These are phyloP conservation scores for Rhinoderma darwinii DNA, from an alignment of 2,113 vertebrate genomes.

Conservation along the genomic window DNA sequence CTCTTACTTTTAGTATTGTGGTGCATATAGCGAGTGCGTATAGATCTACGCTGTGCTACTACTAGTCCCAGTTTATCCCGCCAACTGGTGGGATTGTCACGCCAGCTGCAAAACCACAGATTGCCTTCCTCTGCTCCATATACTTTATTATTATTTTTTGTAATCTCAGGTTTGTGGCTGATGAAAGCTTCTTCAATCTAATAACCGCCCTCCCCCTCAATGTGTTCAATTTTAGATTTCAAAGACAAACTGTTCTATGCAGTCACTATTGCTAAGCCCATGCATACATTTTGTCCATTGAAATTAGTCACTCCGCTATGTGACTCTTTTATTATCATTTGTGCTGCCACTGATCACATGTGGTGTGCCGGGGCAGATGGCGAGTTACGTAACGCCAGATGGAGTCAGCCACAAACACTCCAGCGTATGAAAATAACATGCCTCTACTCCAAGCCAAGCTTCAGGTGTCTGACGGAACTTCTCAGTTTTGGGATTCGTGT, in stretches of 20 bases:
- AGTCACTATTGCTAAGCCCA: slow-evolving; percentile 10
- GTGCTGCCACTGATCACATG: slow-evolving; percentile 37
- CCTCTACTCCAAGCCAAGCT: slow-evolving; percentile 6
- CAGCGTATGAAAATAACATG: slow-evolving; percentile 43
- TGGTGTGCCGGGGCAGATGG: slow-evolving; percentile 53
- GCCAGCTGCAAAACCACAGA: background rate
- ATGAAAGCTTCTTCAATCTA: slow-evolving; percentile 24
- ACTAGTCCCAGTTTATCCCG: background rate
- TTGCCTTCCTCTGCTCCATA: slow-evolving; percentile 16
- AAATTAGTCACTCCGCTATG: slow-evolving; percentile 34
- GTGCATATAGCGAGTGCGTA: background rate
- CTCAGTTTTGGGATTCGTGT: background rate
- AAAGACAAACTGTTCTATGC: slow-evolving; percentile 53
- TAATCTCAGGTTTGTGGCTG: slow-evolving; percentile 3
- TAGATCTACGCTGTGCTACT: background rate
- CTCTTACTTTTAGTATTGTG: background rate
- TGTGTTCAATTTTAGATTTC: slow-evolving; percentile 48
- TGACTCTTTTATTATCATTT: slow-evolving; percentile 45
- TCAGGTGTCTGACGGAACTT: slow-evolving; percentile 38
- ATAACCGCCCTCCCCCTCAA: slow-evolving; percentile 36
- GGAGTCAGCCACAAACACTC: slow-evolving; percentile 38
- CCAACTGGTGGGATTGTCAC: background rate
- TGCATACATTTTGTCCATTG: slow-evolving; percentile 14
- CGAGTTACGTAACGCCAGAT: slow-evolving; percentile 40
- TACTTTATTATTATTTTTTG: background rate